Percentiles rank a stretch among this genome's conserved stretches.
Evolutionary conservation across 1,140 invertebrate species (phyloP).

Genomic region (Macrobrachium nipponense): DNA sequence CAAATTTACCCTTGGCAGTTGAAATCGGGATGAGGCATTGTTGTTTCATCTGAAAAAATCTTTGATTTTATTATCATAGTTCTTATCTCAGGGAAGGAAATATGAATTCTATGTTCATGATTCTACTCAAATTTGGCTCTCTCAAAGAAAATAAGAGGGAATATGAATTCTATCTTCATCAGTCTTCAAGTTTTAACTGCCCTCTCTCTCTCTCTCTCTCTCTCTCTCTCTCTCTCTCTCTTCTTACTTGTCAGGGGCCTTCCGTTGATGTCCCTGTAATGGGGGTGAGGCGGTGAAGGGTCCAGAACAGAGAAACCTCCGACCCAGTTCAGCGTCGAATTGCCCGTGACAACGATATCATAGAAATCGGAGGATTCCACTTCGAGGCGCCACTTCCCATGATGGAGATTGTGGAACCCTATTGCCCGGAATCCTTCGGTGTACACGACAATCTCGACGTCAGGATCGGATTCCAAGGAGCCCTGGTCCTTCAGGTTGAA

Average conservation of each 20-base stretch:
- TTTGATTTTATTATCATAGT: no score
- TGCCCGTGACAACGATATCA: constrained; percentile 40
- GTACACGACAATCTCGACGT: constrained; percentile 24
- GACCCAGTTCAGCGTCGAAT: constrained; percentile 46
- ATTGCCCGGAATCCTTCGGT: constrained; percentile 8
- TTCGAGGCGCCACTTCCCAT: constrained; percentile 34
- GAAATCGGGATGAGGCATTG: no score
- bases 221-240: not conserved
- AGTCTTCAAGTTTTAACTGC: no score
- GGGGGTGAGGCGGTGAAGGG: constrained; percentile 48
- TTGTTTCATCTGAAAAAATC: no score
- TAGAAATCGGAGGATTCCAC: not conserved
- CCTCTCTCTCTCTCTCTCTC: no score
- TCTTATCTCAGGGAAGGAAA: no score
- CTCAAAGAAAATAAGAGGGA: no score
- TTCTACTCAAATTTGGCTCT: not conserved
- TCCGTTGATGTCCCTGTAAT: constrained; percentile 35
- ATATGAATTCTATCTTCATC: no score
- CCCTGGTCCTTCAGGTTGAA: constrained; percentile 37
- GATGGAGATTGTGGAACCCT: constrained; percentile 19
- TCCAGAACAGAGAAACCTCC: constrained; percentile 47
- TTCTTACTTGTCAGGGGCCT: constrained; percentile 41
- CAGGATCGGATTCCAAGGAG: not conserved
- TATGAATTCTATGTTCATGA: no score
- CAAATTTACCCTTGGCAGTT: no score